Evolutionary conservation across 2,113 vertebrate genomes (phyloP).

Genomic region (Pycnonotus jocosus): DNA sequence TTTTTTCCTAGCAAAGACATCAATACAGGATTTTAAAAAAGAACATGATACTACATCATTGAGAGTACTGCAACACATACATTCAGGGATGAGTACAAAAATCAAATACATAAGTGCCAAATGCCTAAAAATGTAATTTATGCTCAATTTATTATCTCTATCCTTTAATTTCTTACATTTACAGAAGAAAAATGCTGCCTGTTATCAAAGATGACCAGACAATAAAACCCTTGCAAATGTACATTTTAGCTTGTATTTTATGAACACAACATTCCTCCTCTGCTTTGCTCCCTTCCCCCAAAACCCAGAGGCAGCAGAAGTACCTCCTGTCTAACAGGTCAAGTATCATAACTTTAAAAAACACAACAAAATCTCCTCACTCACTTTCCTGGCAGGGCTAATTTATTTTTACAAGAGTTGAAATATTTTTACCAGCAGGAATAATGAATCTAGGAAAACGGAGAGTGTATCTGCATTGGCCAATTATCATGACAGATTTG

Average conservation of each 20-base stretch:
- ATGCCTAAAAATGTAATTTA: background rate
- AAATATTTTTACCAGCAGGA: background rate
- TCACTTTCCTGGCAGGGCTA: background rate
- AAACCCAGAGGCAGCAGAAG: background rate
- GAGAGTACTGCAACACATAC: background rate
- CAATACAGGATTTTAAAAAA: background rate
- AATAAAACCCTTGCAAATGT: background rate
- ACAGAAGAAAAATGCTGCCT: background rate
- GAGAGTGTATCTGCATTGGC: background rate
- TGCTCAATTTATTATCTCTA: background rate
- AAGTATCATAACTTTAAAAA: background rate
- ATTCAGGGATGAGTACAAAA: background rate
- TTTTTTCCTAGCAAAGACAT: background rate
- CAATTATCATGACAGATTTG: conserved; percentile 23
- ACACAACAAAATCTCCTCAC: background rate
- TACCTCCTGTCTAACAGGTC: background rate
- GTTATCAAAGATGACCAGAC: background rate
- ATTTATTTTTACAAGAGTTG: background rate
- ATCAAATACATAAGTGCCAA: background rate
- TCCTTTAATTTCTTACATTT: background rate
- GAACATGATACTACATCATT: background rate
- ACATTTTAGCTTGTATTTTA: background rate
- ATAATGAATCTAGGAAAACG: background rate
- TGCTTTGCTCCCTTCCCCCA: background rate
- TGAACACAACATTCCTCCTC: background rate